These are phyloP conservation scores for Himalopsyche phryganea DNA, from an alignment of 1,140 invertebrate species.

Conservation along the genomic window DNA sequence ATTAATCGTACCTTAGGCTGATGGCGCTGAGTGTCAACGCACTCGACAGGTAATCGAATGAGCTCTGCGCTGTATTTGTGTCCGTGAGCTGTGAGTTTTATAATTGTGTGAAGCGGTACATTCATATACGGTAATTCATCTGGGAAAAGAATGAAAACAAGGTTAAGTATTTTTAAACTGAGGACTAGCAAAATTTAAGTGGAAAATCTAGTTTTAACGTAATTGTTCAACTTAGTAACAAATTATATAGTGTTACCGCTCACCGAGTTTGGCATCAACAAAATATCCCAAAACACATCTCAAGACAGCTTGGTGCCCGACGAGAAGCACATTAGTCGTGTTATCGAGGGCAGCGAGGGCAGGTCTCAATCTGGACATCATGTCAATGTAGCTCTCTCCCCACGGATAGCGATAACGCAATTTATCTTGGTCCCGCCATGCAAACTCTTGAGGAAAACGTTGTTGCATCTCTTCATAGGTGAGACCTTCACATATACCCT, in stretches of 20 bases:
- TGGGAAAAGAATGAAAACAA: constrained; percentile 39
- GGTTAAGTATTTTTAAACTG: no score
- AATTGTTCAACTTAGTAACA: no score
- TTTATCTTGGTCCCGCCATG: constrained; percentile 87
- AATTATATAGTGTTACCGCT: no score
- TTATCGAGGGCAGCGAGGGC: constrained; percentile 77
- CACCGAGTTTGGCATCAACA: constrained; percentile 74
- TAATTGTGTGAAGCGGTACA: constrained; percentile 87
- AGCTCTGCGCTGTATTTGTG: constrained; percentile 81
- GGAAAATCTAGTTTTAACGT: no score
- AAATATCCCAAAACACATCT: constrained; percentile 91
- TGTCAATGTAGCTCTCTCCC: constrained; percentile 87
- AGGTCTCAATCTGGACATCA: constrained; percentile 78
- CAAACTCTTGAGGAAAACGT: constrained; percentile 86
- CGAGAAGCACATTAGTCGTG: constrained; percentile 80
- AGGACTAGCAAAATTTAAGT: no score
- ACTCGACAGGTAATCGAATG: constrained; percentile 75
- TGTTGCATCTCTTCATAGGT: constrained; percentile 93
- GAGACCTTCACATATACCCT: constrained; percentile 90
- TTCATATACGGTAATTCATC: constrained; percentile 88
- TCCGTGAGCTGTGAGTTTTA: constrained; percentile 77
- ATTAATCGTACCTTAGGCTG: constrained; percentile 66
- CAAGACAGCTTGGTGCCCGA: constrained; percentile 88
- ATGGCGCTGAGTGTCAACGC: constrained; percentile 77
- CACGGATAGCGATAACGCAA: constrained; percentile 88